Base-by-base conservation (phyloP, 2,888 invertebrate genomes). In the Limnephilus marmoratus region DNA sequence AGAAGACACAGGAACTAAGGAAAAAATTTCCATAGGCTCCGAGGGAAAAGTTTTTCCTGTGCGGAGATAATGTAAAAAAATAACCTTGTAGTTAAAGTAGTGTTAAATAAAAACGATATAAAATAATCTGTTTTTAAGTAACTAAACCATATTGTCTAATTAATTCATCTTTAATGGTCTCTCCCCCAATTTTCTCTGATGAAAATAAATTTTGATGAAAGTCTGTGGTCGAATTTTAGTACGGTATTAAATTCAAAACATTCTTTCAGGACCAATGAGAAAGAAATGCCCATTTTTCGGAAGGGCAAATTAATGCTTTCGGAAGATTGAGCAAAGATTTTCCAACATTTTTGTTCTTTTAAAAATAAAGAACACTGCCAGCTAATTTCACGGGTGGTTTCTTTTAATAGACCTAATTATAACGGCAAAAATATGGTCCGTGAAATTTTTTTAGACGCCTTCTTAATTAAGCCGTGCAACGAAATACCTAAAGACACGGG, bases 361-460 rank as follows among this genome's bases (percentile, higher is more conserved):
- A 18, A 53, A 68, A 68, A n/a, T 2, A 68, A 68, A 68, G 68
- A 68, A 68, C n/a, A 68, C 68, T 68, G n/a, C n/a, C 68, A 68
- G 68, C 68, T 68, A 68, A 68, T 68, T 68, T 68, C 68, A 68
- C 68, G 68, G 68, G n/a, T 68, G 68, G 68, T 68, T 68, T 68
- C 68, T 2, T 24, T 68, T 68, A 7, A 68, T 68, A 68, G 24
- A 68, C 24, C 68, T 24, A 68, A 68, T 68, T n/a, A 68, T 68
- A 68, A 24, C n/a, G 24, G 68, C 41, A 24, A n/a, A 68, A 68
- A n/a, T 68, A 68, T 68, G 68, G 24, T n/a, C 68, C 24, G 24
- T 24, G 68, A 68, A 5, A n/a, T 68, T 68, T 68, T 49, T 68
- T 68, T 68, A 68, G 68, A 68, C 9, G 7, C 68, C 9, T n/a